Conservation (phyloP, 2,888 invertebrate species). For the Drosophila kuntzei region DNA sequence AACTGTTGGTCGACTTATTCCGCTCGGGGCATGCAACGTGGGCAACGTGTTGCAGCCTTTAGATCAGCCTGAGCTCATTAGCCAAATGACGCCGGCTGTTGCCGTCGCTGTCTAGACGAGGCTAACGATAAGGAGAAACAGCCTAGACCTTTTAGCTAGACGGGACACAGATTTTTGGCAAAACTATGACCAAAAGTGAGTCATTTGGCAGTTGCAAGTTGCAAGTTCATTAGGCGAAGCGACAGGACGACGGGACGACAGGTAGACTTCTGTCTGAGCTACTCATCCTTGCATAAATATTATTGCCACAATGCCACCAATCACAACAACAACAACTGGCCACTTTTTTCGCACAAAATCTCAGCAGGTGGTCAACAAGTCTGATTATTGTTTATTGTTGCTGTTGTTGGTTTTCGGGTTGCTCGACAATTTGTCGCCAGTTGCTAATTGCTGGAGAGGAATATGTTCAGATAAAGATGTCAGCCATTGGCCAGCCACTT, state of each 20-base stretch:
- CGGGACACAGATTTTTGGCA: constrained; percentile 36
- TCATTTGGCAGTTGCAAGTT: constrained; percentile 66
- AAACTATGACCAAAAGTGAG: constrained; percentile 46
- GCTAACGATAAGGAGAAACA: constrained; percentile 51
- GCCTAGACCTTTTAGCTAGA: background rate
- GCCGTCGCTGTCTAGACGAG: constrained; percentile 61
- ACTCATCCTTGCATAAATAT: constrained; percentile 64
- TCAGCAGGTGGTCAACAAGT: constrained; percentile 69
- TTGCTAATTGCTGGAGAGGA: constrained; percentile 69
- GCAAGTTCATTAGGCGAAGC: constrained; percentile 61
- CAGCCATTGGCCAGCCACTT: constrained; percentile 32
- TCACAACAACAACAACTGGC: constrained; percentile 35
- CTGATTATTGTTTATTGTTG: constrained; percentile 24
- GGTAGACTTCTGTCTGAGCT: constrained; percentile 22
- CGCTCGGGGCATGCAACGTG: constrained; percentile 21
- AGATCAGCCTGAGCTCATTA: constrained; percentile 52
- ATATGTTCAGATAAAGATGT: constrained; percentile 31
- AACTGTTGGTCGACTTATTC: constrained; percentile 31
- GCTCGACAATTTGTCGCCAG: constrained; percentile 76
- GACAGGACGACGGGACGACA: constrained; percentile 45
- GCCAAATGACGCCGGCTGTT: constrained; percentile 39
- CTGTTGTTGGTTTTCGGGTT: constrained; percentile 21
- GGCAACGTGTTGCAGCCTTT: constrained; percentile 4
- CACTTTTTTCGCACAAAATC: constrained; percentile 72
- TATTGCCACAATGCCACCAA: constrained; percentile 71